Base-by-base conservation (phyloP, 2,888 invertebrate species). In the Melanostoma mellinum region DNA sequence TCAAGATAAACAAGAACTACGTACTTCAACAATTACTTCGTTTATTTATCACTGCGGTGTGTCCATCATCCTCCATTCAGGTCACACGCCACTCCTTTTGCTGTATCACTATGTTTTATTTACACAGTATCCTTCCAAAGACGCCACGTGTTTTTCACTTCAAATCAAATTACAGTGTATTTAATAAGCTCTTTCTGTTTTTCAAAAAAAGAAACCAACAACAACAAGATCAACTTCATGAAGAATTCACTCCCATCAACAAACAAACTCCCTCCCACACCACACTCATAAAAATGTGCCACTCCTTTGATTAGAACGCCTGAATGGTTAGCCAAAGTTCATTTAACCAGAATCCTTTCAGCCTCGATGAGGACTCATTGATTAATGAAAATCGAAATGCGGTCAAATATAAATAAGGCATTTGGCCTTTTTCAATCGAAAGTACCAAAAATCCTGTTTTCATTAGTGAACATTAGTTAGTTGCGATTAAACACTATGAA, bases 351-450 rank as follows among this genome's bases (percentile, higher is more conserved):
- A 84, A 78, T 79, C 82, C 82, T 77, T 82, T 82, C 68, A 73
- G 63, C 48, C 36, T 69, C 68, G 67, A 84, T 74, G 65, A 69
- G 82, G 44, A 67, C 84, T 63, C 63, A 63, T 63, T 79, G 74
- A 84, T 84, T 84, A 84, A 84, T 84, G 84, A 71, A 74, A 84
- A 71, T 79, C 84, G 79, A 84, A 79, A 74, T 84, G 84, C 84
- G 84, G 84, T 79, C 69, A 75, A 79, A 79, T 84, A 79, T 79
- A 79, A 79, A 84, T 56, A 69, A 52, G 63, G 63, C 67, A 44
- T 73, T 61, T 58, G 60, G 68, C 36, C 55, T 68, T 60, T 78
- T 38, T 44, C 63, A 56, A 56, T 56, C 4, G 9, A 48, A 63
- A 50, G 46, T 55, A 55, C 42, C 53, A 63, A 69, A 76, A 77